Evolutionary conservation across 2,113 vertebrate genomes (phyloP).

Genomic region (Ranitomeya imitator): DNA sequence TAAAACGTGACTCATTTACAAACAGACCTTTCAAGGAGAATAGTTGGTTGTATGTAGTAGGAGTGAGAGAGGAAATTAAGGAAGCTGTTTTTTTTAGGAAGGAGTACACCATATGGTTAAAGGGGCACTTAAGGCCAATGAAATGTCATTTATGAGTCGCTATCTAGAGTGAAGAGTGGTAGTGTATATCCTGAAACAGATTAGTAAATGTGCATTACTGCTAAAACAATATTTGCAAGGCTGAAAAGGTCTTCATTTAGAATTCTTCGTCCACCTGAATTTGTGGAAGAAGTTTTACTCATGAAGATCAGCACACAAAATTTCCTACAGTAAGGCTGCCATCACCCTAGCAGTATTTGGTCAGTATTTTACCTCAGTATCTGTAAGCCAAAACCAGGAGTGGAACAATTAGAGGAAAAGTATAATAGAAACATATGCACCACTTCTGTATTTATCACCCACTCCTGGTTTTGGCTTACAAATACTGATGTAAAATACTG

Average conservation of each 20-base stretch:
- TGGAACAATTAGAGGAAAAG: too few species aligned
- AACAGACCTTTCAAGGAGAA: constrained; percentile 27
- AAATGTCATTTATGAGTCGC: constrained; percentile 36
- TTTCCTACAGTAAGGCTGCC: neutral
- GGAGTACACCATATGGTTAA: constrained; percentile 18
- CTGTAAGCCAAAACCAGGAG: too few species aligned
- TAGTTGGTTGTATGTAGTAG: constrained; percentile 5
- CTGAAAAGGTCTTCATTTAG: neutral
- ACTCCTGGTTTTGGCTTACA: too few species aligned
- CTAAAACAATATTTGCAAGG: neutral
- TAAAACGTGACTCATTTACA: constrained; percentile 34
- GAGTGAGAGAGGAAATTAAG: constrained; percentile 40
- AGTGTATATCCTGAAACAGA: constrained; percentile 18
- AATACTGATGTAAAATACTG: too few species aligned
- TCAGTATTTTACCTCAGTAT: too few species aligned
- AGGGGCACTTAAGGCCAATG: constrained; percentile 44
- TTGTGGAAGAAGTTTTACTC: neutral
- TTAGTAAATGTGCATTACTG: constrained; percentile 6
- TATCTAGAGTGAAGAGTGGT: constrained; percentile 6
- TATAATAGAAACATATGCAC: too few species aligned
- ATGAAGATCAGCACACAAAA: neutral
- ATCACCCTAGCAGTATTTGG: too few species aligned
- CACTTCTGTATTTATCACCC: too few species aligned
- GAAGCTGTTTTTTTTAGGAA: constrained; percentile 24
- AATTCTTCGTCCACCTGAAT: neutral